A percentile compares a stretch with the other conserved stretches of the same genome.
These are phyloP conservation scores for Cremastinae sp. DNA, from an alignment of 2,888 invertebrate species.

Conservation along the genomic window DNA sequence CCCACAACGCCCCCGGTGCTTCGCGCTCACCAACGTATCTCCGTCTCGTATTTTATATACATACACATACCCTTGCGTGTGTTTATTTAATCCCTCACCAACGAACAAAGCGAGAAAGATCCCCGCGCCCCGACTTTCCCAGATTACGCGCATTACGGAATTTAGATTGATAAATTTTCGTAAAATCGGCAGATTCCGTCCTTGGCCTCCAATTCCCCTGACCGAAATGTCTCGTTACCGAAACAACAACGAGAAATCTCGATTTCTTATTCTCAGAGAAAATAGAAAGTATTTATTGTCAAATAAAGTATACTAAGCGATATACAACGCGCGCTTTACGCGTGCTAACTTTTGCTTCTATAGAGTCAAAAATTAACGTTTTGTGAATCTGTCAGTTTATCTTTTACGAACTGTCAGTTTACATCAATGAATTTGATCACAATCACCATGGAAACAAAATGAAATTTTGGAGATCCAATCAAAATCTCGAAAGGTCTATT, in stretches of 20 bases:
- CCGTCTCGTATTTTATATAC: conserved; percentile 19
- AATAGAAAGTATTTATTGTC: background rate
- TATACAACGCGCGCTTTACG: too few species aligned
- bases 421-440: too few species aligned
- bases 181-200: conserved; percentile 23
- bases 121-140: conserved; percentile 22
- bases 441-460: too few species aligned
- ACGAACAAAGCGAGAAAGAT: conserved; percentile 21
- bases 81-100: conserved; percentile 5
- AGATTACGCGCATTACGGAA: conserved; percentile 55
- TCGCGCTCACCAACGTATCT: conserved; percentile 27
- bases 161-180: conserved; percentile 57
- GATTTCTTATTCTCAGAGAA: background rate
- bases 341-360: too few species aligned
- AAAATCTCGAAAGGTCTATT: too few species aligned
- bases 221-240: conserved; percentile 13
- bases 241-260: background rate
- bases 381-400: too few species aligned
- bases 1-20: conserved; percentile 55
- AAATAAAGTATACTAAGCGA: too few species aligned
- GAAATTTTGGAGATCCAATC: too few species aligned
- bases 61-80: background rate
- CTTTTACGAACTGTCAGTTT: too few species aligned
- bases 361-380: too few species aligned
- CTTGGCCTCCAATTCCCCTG: conserved; percentile 27